Evolutionary conservation across 2,113 vertebrate genomes (phyloP).

Genomic region (Otolemur garnettii): DNA sequence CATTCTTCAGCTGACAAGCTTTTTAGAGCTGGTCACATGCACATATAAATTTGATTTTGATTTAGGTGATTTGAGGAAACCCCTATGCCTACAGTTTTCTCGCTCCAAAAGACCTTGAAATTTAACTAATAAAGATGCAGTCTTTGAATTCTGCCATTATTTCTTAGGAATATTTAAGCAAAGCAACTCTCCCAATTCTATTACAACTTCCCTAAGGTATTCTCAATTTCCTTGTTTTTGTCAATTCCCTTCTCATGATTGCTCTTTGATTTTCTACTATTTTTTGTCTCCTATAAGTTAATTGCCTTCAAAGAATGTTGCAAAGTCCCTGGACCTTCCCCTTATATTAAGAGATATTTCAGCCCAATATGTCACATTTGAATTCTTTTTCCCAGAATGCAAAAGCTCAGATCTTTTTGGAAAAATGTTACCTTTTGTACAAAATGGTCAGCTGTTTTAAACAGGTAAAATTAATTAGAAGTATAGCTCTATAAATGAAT

Average conservation of each 20-base stretch:
- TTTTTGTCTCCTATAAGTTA: not conserved
- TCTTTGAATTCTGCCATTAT: not conserved
- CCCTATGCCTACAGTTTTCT: not conserved
- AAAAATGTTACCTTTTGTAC: slow-evolving; percentile 13
- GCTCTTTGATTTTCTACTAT: not conserved
- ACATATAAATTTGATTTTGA: not conserved
- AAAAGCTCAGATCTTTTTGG: not conserved
- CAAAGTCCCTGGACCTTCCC: not conserved
- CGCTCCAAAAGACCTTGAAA: not conserved
- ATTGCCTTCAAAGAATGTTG: not conserved
- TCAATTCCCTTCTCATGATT: not conserved
- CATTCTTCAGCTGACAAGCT: too few relatives aligned
- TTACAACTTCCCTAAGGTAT: not conserved
- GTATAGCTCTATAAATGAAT: not conserved
- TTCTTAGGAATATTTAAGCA: slow-evolving; percentile 31
- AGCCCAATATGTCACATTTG: not conserved
- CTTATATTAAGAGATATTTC: not conserved
- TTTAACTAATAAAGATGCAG: slow-evolving; percentile 12
- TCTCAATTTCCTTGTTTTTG: not conserved
- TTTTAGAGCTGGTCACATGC: not conserved
- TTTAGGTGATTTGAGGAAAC: not conserved
- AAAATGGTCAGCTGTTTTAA: slow-evolving; percentile 6
- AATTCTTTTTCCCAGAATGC: not conserved
- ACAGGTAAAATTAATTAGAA: not conserved
- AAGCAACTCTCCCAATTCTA: not conserved